phyloP scores from a whole-genome alignment of 2,797 vertebrate genomes.

The Darevskia mixta region DNA sequence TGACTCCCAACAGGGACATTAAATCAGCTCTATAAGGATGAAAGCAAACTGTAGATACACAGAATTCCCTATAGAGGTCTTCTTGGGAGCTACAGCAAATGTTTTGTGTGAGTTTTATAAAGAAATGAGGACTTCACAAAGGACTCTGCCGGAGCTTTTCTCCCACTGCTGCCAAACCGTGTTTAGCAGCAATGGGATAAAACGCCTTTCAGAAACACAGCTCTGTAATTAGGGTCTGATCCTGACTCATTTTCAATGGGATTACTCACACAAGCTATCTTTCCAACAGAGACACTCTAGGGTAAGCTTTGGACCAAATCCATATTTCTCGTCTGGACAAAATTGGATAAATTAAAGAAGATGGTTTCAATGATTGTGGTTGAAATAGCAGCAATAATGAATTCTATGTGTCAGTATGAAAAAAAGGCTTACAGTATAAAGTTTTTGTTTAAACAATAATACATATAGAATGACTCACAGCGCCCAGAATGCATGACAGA shows the following conservation, averaged over 20 bases:
- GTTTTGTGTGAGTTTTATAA: neutral
- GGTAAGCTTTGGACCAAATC: neutral
- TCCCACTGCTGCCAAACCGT: neutral
- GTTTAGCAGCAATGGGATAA: neutral
- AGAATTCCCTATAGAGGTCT: accelerated
- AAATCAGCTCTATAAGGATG: slow-evolving; percentile 9
- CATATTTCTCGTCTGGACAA: neutral
- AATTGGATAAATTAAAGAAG: neutral
- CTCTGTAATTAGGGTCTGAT: neutral
- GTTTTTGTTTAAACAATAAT: neutral
- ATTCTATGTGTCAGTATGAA: neutral
- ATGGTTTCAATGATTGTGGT: too few species aligned
- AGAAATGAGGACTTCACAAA: neutral
- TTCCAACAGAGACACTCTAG: neutral
- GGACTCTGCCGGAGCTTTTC: neutral
- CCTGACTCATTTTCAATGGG: neutral
- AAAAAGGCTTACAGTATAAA: neutral
- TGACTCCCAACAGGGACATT: neutral
- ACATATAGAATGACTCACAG: neutral
- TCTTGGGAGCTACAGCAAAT: neutral
- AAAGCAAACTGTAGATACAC: neutral
- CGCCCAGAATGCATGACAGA: neutral
- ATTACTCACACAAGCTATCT: neutral
- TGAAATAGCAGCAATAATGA: neutral
- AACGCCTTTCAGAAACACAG: slow-evolving; percentile 21